These are phyloP conservation scores for Syrista parreyssii DNA, from an alignment of 2,888 invertebrate genomes.

Conservation along the genomic window DNA sequence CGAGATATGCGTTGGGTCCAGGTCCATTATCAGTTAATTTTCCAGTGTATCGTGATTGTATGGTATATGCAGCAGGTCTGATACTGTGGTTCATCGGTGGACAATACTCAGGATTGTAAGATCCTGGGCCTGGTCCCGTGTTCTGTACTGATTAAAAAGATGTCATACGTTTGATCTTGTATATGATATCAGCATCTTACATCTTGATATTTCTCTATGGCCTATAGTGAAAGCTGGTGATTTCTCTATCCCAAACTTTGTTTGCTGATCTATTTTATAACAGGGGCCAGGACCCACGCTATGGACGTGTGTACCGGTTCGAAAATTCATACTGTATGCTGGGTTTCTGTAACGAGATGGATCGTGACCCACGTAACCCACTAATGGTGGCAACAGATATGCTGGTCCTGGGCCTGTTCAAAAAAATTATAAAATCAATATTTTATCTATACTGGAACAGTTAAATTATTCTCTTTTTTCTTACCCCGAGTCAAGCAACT, in stretches of 20 bases:
- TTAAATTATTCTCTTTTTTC: slow-evolving; percentile 3
- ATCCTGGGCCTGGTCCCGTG: slow-evolving; percentile 73
- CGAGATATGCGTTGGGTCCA: slow-evolving; percentile 73
- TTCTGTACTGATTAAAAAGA: neutral
- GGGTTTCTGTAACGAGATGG: slow-evolving; percentile 73
- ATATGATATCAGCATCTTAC: slow-evolving; percentile 27
- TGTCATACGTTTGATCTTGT: neutral
- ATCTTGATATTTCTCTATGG: slow-evolving; percentile 48
- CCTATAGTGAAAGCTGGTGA: slow-evolving; percentile 71
- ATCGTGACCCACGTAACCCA: slow-evolving; percentile 74
- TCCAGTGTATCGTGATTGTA: slow-evolving; percentile 66
- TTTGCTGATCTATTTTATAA: slow-evolving; percentile 68
- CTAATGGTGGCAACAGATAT: slow-evolving; percentile 73
- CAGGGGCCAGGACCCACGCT: slow-evolving; percentile 65
- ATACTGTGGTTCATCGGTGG: slow-evolving; percentile 67
- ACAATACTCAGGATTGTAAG: slow-evolving; percentile 73
- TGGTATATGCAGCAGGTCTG: slow-evolving; percentile 72
- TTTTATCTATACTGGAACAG: neutral
- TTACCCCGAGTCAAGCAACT: slow-evolving; percentile 41
- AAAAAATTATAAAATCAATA: neutral
- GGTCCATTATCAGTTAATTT: slow-evolving; percentile 64
- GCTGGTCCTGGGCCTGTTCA: slow-evolving; percentile 75
- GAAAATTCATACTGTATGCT: slow-evolving; percentile 72
- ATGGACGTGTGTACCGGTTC: slow-evolving; percentile 38
- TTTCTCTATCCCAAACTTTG: slow-evolving; percentile 64